Evolutionary conservation across 2,113 vertebrate species (phyloP).

Genomic region (Pollimyrus isidori): DNA sequence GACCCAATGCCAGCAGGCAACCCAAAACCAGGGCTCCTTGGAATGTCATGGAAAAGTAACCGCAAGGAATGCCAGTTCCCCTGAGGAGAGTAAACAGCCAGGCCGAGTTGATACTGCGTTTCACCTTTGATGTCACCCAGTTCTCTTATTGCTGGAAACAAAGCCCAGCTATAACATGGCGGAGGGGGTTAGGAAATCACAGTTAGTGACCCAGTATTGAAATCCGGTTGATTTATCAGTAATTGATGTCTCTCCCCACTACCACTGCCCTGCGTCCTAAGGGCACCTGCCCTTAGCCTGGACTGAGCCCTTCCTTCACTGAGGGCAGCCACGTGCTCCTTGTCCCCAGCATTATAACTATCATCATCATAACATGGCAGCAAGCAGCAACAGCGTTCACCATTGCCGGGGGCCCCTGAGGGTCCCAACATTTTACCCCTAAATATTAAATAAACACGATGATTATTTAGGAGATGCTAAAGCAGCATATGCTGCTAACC

Average conservation of each 20-base stretch:
- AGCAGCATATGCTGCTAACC: not conserved
- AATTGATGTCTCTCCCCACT: not conserved
- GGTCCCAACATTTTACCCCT: too few species aligned
- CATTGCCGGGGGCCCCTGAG: not conserved
- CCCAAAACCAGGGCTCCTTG: conserved; percentile 54
- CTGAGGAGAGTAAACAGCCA: conserved; percentile 65
- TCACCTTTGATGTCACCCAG: conserved; percentile 58
- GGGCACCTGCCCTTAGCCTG: not conserved
- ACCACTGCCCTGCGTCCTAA: not conserved
- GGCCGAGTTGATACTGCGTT: conserved; percentile 51
- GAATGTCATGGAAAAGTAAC: conserved; percentile 67
- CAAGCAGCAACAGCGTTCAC: not conserved
- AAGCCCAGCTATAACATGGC: conserved; percentile 3
- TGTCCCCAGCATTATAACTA: not conserved
- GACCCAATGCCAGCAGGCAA: conserved; percentile 43
- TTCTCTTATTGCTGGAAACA: conserved; percentile 21
- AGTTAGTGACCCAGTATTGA: not conserved
- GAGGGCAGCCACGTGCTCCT: not conserved
- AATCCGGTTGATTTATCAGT: not conserved
- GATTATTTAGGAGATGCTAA: not conserved
- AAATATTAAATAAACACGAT: not conserved
- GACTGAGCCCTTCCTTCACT: not conserved
- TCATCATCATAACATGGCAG: not conserved
- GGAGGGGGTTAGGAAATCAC: not conserved
- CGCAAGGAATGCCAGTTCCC: conserved; percentile 66